Evolutionary conservation across 1,140 invertebrate species (phyloP).

Genomic region (Meloidogyne exigua): DNA sequence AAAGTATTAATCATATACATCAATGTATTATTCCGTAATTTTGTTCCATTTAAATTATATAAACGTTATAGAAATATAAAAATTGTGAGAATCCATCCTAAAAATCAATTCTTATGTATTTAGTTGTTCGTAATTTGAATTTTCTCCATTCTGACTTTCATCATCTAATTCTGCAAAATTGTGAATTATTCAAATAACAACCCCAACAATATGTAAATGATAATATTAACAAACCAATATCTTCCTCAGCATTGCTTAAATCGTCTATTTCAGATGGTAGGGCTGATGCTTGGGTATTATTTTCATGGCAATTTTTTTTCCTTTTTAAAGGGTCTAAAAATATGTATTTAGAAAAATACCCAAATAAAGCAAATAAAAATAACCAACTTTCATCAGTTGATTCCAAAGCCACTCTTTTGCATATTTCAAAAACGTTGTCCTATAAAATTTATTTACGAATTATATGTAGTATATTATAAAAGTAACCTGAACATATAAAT

Average conservation of each 20-base stretch:
- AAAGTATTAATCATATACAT: too few species aligned
- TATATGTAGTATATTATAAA: not conserved
- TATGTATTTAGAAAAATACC: not conserved
- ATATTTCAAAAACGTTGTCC: not conserved
- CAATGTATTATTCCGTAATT: too few species aligned
- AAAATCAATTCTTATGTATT: too few species aligned
- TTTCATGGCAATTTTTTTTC: not conserved
- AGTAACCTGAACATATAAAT: constrained; percentile 7
- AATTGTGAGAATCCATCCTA: too few species aligned
- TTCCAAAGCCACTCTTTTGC: not conserved
- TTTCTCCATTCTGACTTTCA: not conserved
- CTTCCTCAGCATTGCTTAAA: not conserved
- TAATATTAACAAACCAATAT: not conserved
- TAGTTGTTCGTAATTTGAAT: not conserved
- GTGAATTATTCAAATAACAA: not conserved
- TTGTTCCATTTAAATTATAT: too few species aligned
- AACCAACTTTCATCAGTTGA: not conserved
- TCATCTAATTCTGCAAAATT: not conserved
- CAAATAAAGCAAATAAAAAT: not conserved
- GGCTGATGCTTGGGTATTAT: not conserved
- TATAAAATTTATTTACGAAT: not conserved
- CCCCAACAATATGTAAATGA: too few species aligned
- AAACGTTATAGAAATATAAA: too few species aligned
- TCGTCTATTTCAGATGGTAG: not conserved
- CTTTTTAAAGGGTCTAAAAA: not conserved